These are phyloP conservation scores for Habroteleia sp. DNA, from an alignment of 2,888 invertebrate genomes.

Conservation along the genomic window DNA sequence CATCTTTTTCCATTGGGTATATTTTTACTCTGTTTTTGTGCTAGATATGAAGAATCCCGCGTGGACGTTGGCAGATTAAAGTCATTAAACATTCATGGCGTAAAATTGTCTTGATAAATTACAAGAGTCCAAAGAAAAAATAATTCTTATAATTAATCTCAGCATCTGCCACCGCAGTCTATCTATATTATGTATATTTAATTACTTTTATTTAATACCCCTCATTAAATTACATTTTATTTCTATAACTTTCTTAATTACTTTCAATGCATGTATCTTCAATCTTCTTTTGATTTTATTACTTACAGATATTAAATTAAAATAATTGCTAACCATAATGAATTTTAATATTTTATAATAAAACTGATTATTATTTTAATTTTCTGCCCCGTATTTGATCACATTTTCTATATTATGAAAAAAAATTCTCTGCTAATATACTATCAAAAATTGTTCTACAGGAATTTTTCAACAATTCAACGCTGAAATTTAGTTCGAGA, in stretches of 20 bases:
- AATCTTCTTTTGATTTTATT: too few species aligned
- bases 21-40: constrained; percentile 3
- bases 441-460: too few species aligned
- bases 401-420: too few species aligned
- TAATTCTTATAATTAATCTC: neutral
- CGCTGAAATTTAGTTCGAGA: too few species aligned
- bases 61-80: constrained; percentile 31
- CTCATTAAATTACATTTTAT: neutral
- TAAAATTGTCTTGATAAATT: constrained; percentile 27
- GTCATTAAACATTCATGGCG: constrained; percentile 35
- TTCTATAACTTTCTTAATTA: neutral
- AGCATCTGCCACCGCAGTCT: neutral
- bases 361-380: too few species aligned
- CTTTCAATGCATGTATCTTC: too few species aligned
- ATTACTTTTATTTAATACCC: neutral
- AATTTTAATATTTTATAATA: too few species aligned
- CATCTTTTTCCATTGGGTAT: constrained; percentile 11
- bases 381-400: too few species aligned
- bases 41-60: constrained; percentile 25
- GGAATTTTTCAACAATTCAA: too few species aligned
- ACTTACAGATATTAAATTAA: too few species aligned
- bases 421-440: too few species aligned
- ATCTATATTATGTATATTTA: neutral
- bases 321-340: too few species aligned
- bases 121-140: constrained; percentile 1